phyloP scores from a whole-genome alignment of 2,888 invertebrate species.

The Pasiphila rectangulata region DNA sequence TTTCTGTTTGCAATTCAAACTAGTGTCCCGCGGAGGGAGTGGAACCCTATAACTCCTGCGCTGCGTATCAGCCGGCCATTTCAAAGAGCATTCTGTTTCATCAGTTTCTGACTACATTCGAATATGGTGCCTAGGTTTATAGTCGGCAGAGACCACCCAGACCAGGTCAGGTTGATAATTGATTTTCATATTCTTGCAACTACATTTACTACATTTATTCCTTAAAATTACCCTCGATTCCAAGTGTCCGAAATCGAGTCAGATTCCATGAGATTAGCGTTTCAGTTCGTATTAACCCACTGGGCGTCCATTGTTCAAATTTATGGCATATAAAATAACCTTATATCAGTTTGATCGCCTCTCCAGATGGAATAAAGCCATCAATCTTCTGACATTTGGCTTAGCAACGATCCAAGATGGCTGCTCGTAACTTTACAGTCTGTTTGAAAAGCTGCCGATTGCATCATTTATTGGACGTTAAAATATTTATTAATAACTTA shows the following conservation, averaged over 20 bases:
- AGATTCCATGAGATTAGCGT: neutral
- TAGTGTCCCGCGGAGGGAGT: too few species aligned
- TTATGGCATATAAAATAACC: conserved; percentile 21
- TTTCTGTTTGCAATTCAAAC: too few species aligned
- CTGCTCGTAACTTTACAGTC: neutral
- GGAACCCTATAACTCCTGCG: too few species aligned
- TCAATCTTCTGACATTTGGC: conserved; percentile 13
- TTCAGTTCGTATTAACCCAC: neutral
- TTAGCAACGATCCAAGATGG: conserved; percentile 3
- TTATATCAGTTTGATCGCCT: conserved; percentile 20
- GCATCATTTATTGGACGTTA: neutral
- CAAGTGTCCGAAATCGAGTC: neutral
- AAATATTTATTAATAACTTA: neutral
- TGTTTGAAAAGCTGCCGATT: conserved; percentile 8
- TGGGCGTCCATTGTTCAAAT: conserved; percentile 21
- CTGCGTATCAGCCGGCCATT: too few species aligned
- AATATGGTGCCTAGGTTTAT: too few species aligned
- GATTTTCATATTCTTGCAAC: too few species aligned
- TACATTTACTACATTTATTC: too few species aligned
- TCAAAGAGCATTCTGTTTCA: too few species aligned
- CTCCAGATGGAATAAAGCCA: conserved; percentile 25
- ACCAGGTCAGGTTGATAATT: too few species aligned
- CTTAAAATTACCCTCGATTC: too few species aligned
- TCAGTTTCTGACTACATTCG: too few species aligned
- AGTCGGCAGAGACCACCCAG: too few species aligned